Base-by-base conservation (phyloP, 2,797 vertebrate genomes). In the Hybognathus amarus region DNA sequence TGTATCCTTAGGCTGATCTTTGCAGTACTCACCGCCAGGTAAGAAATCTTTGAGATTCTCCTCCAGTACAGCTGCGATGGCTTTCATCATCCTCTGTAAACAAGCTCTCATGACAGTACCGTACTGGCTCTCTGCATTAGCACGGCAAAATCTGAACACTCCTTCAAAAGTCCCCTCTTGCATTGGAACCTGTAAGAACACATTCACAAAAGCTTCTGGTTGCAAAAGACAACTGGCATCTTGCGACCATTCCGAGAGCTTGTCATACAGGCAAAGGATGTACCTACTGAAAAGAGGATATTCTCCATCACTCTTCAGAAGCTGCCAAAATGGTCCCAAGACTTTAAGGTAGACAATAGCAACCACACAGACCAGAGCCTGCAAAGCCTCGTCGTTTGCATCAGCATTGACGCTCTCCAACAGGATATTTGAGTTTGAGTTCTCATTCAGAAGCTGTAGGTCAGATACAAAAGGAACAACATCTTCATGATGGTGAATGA, bases 301-400 rank as follows among this genome's bases (percentile, higher is more conserved):
- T 71, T 95, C 92, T 1, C 88, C 93, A 8, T 83, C 90, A 36
- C 95, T 95, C 74, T 90, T 94, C 63, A 96, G 88, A 1, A 96
- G 93, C 87, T 95, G 94, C 93, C 93, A 95, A 87, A 93, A 94
- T n/a, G 95, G 95, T 1, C 95, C 95, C 0, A 96, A 85, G 8
- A 96, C 84, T 90, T 96, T 95, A 86, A 93, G 94, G 89, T 95
- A 92, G 56, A 95, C 38, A 2, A 96, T 83, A 61, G 94, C 94
- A 59, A 95, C 83, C 6, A 93, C 94, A 27, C 95, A 95, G 59
- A 94, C 91, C 0, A 95, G 87, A 68, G 90, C 92, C 88, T 95
- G 94, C 66, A 96, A 90, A 13, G 92, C 87, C 1, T 92, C 73
- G n/a, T 95, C 94, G 0, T 52, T 87, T 0, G 94, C 92, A 59